Percentiles rank a stretch among this genome's conserved stretches.
These are phyloP conservation scores for Hemicordylus capensis DNA, from an alignment of 2,113 vertebrate genomes.

Conservation along the genomic window DNA sequence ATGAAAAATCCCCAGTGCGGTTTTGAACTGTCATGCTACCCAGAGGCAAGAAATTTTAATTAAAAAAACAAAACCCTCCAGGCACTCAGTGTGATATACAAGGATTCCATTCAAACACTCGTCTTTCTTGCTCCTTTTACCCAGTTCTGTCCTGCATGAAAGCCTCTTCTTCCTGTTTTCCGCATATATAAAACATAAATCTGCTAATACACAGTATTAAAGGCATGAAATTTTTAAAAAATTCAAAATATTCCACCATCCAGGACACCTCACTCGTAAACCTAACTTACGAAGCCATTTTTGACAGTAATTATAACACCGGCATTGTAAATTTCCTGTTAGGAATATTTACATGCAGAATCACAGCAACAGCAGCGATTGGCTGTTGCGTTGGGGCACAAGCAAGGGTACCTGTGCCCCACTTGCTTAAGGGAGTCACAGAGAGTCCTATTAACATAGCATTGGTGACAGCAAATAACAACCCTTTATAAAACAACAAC, in stretches of 20 bases:
- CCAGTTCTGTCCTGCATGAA: background rate
- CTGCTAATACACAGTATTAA: background rate
- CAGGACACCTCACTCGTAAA: background rate
- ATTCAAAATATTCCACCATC: background rate
- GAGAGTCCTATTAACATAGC: no score
- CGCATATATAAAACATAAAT: background rate
- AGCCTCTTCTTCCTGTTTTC: background rate
- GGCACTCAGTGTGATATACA: slow-evolving; percentile 8
- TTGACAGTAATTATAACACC: background rate
- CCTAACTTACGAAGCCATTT: background rate
- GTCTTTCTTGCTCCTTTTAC: background rate
- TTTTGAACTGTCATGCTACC: slow-evolving; percentile 62
- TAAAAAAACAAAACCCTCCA: slow-evolving; percentile 44
- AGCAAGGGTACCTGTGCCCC: background rate
- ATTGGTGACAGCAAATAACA: background rate
- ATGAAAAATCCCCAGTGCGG: slow-evolving; percentile 60
- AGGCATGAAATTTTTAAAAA: slow-evolving; percentile 12
- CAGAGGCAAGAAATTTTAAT: slow-evolving; percentile 70
- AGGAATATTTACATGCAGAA: background rate
- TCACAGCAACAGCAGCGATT: no score
- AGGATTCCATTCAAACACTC: slow-evolving; percentile 10
- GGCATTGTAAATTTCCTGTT: background rate
- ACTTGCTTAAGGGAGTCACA: no score
- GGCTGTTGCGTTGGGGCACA: no score
- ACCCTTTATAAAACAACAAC: no score